Base-by-base conservation (phyloP, 1,140 invertebrate genomes). In the Leptestheria dahalacensis region DNA sequence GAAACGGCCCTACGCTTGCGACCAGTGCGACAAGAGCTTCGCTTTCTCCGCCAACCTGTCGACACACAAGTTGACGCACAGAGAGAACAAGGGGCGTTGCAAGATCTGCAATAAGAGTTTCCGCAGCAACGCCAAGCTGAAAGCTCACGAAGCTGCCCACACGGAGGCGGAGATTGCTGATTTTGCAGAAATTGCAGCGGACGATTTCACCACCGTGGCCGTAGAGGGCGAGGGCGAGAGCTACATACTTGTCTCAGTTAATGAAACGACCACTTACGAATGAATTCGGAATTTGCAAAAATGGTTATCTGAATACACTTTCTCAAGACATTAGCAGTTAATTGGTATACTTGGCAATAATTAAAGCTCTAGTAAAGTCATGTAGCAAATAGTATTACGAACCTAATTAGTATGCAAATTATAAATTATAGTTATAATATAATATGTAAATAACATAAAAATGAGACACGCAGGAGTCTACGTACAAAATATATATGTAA, bases 11-110 rank as follows among this genome's bases (percentile, higher is more conserved):
- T 86, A 85, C 66, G 76, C 76, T 4, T 86, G 84, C 64, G 71
- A 78, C 21, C 77, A 80, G 15, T 86, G 84, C 65, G 79, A 78
- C 2, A 86, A 86, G 66, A 75, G 82, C 68, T 87, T 86, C 61
- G 85, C 76, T 0, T 77, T 79, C 66, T 77, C 75, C 46, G 78
- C 78, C 65, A 77, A 78, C 61, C 68, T 79, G 25, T 55, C 53
- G 2, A 55, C 53, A 29, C 53, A 55, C 21, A 55, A 55, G 33
- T 28, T 55, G 53, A 55, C 53, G 2, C 53, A 55, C 11, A 33
- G 26, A n/a, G 53, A 55, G 33, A 29, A 26, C 3, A 55, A 55
- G 21, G 53, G 53, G 23, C 53, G 53, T 3, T 55, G 53, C 25
- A 26, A 28, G 6, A 29, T 55, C 28, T 55, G 53, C 53, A 55